phyloP scores from a whole-genome alignment of 2,113 vertebrate species.

The Acanthisitta chloris region DNA sequence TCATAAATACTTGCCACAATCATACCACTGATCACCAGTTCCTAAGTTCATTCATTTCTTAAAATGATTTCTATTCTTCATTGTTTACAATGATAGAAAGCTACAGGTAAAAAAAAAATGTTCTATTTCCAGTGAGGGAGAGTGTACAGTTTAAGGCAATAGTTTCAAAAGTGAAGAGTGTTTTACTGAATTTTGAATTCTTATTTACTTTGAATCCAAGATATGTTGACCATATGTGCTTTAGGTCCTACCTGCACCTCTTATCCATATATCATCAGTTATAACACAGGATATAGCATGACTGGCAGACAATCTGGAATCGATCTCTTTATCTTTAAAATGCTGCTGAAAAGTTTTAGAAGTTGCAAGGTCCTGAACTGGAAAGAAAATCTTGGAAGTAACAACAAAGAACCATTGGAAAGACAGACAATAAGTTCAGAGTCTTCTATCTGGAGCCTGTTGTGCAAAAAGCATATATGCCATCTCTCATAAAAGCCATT shows the following conservation, averaged over 20 bases:
- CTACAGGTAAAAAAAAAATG: background rate
- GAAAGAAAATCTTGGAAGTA: conserved; percentile 57
- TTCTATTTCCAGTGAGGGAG: background rate
- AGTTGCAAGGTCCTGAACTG: conserved; percentile 56
- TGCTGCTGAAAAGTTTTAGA: conserved; percentile 60
- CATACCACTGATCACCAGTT: background rate
- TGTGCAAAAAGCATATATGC: background rate
- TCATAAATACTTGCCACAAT: background rate
- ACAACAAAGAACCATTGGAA: conserved; percentile 61
- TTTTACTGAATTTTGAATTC: background rate
- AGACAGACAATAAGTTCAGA: conserved; percentile 23
- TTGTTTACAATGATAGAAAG: background rate
- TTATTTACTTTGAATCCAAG: conserved; percentile 20
- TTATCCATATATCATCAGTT: conserved; percentile 41
- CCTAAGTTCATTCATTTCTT: background rate
- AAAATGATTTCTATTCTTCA: background rate
- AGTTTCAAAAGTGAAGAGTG: background rate
- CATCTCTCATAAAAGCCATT: conserved; percentile 31
- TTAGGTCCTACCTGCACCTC: conserved; percentile 53
- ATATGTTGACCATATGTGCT: conserved; percentile 56
- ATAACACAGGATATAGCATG: conserved; percentile 51
- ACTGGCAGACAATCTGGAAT: conserved; percentile 64
- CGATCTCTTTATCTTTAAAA: conserved; percentile 68
- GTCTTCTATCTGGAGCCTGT: conserved; percentile 38
- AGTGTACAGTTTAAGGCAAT: background rate